Evolutionary conservation across 2,888 invertebrate genomes (phyloP), one percentile per base, ranked within the genome.

Genomic region (Ormyrus rosae): DNA sequence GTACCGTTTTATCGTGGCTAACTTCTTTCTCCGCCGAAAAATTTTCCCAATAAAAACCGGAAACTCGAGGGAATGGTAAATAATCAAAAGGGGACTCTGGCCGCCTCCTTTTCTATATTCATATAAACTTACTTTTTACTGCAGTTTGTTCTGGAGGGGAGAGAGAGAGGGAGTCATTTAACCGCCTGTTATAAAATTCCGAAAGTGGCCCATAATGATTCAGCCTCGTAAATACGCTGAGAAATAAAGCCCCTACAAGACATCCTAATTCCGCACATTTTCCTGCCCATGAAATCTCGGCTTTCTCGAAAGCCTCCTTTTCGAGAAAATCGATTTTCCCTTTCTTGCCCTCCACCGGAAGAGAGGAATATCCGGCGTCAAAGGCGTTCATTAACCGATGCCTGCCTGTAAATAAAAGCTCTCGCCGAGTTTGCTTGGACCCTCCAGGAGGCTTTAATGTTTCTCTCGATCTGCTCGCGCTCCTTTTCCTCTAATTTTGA

Each of bases 331-430:
- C 61, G 61, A 71, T 61, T 71, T 34, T 34, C 34, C 34, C 34
- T 34, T 34, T 34, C 34, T 34, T 34, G 34, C 34, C 71, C 13
- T 53, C 11, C 10, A 34, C 34, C 34, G 34, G 34, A 51, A 48
- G 60, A 61, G 50, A 71, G 19, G 46, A 56, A 73, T 61, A 61
- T 53, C n/a, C 69, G 60, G 45, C 51, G 48, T 68, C 68, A 73
- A 79, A 73, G 73, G 61, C 61, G 34, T 79, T 79, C 68, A 72
- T 73, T 79, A 79, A 79, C 63, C 78, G 73, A 78, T 71, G 65
- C 63, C 34, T 45, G 45, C 65, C 56, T 68, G 72, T 72, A 67
- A 72, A 67, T 71, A 78, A 78, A 72, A 78, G 11, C 34, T 34
- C 34, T 34, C 34, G 34, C 34, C 34, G 34, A 34, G 34, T 34